Evolutionary conservation across 2,797 vertebrate species (phyloP).

Genomic region (Streptopelia turtur): DNA sequence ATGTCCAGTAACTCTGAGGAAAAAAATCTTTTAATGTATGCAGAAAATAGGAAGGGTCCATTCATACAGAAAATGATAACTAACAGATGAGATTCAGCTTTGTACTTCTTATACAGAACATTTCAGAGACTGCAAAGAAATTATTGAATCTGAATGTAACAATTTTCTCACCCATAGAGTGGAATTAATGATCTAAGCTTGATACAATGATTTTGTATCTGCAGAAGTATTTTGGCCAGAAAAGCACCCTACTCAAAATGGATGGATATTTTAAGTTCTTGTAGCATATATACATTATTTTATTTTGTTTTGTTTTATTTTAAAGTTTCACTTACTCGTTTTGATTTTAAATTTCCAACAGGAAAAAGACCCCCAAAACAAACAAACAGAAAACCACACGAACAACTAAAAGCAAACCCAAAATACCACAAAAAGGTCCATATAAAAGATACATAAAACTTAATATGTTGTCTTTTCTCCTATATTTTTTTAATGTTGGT

Average conservation of each 20-base stretch:
- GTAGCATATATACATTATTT: too few relatives aligned
- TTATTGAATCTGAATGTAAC: neutral
- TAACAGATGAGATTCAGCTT: neutral
- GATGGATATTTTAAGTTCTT: neutral
- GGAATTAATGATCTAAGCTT: neutral
- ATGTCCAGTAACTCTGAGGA: neutral
- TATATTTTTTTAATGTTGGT: neutral
- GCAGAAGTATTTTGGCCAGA: neutral
- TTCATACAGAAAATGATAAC: neutral
- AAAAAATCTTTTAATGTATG: fast-evolving
- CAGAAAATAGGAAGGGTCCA: neutral
- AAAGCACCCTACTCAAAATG: neutral
- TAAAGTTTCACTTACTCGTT: neutral
- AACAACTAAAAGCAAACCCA: neutral
- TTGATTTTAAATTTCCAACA: neutral
- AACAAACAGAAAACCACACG: too few relatives aligned
- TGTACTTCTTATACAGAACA: neutral
- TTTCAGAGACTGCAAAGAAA: neutral
- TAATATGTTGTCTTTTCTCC: neutral
- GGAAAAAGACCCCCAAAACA: neutral
- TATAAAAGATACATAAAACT: neutral
- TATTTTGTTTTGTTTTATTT: too few relatives aligned
- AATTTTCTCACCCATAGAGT: neutral
- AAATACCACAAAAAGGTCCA: neutral
- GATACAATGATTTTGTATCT: neutral